Base-by-base conservation (phyloP, 2,113 vertebrate species). In the Leuciscus idus region DNA sequence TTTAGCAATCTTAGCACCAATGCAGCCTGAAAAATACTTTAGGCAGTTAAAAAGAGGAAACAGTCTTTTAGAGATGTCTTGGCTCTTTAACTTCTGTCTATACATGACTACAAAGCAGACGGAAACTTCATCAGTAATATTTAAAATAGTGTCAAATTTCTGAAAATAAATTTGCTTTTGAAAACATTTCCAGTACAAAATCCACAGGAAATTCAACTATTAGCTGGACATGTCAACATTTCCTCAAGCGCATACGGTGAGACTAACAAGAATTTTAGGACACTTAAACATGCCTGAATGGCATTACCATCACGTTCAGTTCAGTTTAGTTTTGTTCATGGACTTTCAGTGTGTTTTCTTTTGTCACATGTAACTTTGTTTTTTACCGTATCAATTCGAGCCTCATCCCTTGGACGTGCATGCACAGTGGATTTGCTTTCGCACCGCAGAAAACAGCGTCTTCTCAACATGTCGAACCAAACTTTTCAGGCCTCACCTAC, bases 1-100 rank as follows among this genome's bases (percentile, higher is more conserved):
- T 84, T 85, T 72, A 75, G 72, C 62, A 83, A 72, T 52, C 61
- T 81, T 82, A 73, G 36, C 46, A 43, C 72, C 43, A 72, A n/a
- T 19, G 52, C 43, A 30, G 33, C 61, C 68, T 68, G 62, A 33
- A 59, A 82, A 73, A 76, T 73, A 73, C 50, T 39, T 21, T 15
- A 43, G 59, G 62, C 30, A 55, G 52, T 46, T n/a, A 26, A 86
- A 83, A 61, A 28, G n/a, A 75, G 30, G 43, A 26, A 72, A 19
- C 9, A 59, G 10, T 43, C 12, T 48, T 52, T 55, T 72, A 39
- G 68, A 74, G n/a, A 13, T 43, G 48, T 55, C 17, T 75, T 80
- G 12, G 59, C 43, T 79, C 23, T 19, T 26, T 23, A 75, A 62
- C 61, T 30, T 52, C 17, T 28, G 21, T 55, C 19, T 15, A 83